Base-by-base conservation (phyloP, 2,113 vertebrate genomes). In the Brachyistius frenatus region DNA sequence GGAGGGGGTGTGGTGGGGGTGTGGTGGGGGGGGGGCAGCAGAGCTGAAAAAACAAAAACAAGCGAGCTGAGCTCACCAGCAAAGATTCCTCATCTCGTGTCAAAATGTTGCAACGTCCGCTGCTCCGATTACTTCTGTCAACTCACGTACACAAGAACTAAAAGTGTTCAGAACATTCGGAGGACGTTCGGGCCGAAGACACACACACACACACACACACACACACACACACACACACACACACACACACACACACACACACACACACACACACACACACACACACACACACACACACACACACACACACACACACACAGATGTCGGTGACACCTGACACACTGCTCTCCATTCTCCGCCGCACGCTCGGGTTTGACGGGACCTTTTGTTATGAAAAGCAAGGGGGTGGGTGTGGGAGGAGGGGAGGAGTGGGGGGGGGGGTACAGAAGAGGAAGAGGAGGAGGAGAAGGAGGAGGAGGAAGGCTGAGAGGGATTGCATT, bases 321-420 rank as follows among this genome's bases (percentile, higher is more conserved):
- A 94, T 93, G 93, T 91, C 90, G 56, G 83, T 81, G 92, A 93
- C 93, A 94, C 92, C 89, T 92, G 93, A 94, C 92, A 94, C 68
- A 74, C 65, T n/a, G 86, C 74, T 71, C 69, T 70, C 80, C 81
- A 73, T 84, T 81, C 73, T 69, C 53, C 73, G 76, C 83, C 47
- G 41, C 93, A 94, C 81, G 54, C 85, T 89, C 31, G 44, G 83
- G 72, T 81, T 89, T 80, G 91, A 92, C 78, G 3, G 55, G 78
- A 65, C 69, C 78, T 94, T 23, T 94, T 95, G 93, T 94, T 92
- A 93, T 93, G 92, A 92, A 93, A 93, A 94, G 90, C 80, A 84
- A 86, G 72, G 72, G 88, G 78, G 69, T 39, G 72, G 47, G 74
- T 66, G 70, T 13, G 60, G 35, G 67, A 53, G 46, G 1, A 52